Base-by-base conservation (phyloP, 2,797 vertebrate genomes). In the Melanotaenia boesemani region DNA sequence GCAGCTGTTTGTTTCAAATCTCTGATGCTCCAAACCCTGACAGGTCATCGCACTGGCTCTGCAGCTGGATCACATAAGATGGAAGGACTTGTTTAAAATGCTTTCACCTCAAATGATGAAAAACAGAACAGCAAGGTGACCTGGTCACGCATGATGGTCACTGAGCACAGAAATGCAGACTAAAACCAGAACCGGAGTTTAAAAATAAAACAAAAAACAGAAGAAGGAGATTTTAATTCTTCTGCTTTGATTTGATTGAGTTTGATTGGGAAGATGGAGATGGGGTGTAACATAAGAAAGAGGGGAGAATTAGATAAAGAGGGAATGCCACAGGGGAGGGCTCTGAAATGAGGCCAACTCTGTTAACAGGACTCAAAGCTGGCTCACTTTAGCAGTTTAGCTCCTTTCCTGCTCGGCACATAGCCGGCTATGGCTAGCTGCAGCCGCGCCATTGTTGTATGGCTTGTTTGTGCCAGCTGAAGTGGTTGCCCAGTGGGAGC, bases 381-480 rank as follows among this genome's bases (percentile, higher is more conserved):
- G 3, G 36, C 59, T 75, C 11, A 1, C 32, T 52, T 13, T 28
- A 77, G 67, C 70, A 67, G 63, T 70, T 70, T n/a, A 79, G 72
- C 77, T n/a, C 39, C 46, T 64, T 34, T 5, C 72, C 71, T 64
- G 62, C 76, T 71, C 16, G 0, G 50, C 66, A 60, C 5, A 10
- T 16, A 63, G 70, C 77, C 72, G 72, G 1, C 58, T 32, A 20
- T 41, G 16, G 62, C 72, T 52, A 65, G 79, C 70, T 63, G 37
- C 37, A 63, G 75, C 48, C 0, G 52, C 72, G 13, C 71, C 22
- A 72, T 71, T 85, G 82, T 81, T 68, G 69, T 28, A 2, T 4
- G 56, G 66, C 54, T 62, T 65, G 79, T 77, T 77, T 74, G 57
- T 82, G 79, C 74, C 77, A 75, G 79, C 55, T 80, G 67, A 80